Base-by-base conservation (phyloP, 2,888 invertebrate species). In the Hypolimnas misippus region DNA sequence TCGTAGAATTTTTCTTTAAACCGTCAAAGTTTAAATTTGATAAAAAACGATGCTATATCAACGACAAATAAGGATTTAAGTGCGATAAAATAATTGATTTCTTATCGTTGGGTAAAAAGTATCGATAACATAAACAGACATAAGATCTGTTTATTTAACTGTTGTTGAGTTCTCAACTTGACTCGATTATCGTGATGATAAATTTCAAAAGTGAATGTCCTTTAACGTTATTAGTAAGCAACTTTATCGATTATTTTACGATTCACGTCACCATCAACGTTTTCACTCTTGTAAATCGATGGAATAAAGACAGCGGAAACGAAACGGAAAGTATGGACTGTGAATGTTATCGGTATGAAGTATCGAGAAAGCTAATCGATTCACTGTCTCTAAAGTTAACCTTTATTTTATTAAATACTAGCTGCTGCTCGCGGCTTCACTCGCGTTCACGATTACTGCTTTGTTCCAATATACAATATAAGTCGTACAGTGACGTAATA, bases 31-130 rank as follows among this genome's bases (percentile, higher is more conserved):
- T 63, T 62, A 63, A 65, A 58, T 21, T 44, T 60, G 69, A 71
- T 73, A 72, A 70, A 62, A 65, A 63, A 70, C 64, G 51, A 70
- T 70, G 69, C 65, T 73, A 68, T 70, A 73, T 73, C 71, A 68
- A 63, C 52, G 46, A 68, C 68, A 71, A 73, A 76, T 74, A 68
- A 71, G 63, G 73, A 76, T 77, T 75, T 74, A 72, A 75, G 75
- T 73, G 72, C 70, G 62, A 76, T 75, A 73, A 75, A 77, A 75
- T 75, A 76, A 74, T 76, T 76, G 72, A 57, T 70, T 67, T 62
- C 71, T 76, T 81, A 79, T 76, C 81, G 1, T 21, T 21, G 8
- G 2, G 25, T 49, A n/a, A 25, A 49, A 29, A 3, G 25, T 46
- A 46, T 21, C 49, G 25, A 49, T 49, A 49, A 49, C 25, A 29